Evolutionary conservation across 2,888 invertebrate genomes (phyloP).

Genomic region (Parascotia fuliginaria): DNA sequence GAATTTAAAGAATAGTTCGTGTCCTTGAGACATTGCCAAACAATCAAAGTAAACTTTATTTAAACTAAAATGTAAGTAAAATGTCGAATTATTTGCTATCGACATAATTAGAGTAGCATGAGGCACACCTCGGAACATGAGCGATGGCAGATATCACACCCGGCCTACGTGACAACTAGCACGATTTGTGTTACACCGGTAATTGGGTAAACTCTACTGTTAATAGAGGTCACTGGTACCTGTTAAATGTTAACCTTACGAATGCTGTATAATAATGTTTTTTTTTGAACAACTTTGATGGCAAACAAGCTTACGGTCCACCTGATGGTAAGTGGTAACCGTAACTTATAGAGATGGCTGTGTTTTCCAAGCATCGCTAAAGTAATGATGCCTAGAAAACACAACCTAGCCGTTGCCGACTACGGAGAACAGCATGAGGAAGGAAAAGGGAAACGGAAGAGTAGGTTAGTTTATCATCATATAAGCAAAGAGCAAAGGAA

Average conservation of each 20-base stretch:
- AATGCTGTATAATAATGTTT: neutral
- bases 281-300: too few relatives aligned
- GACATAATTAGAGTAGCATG: conserved; percentile 59
- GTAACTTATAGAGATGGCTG: too few relatives aligned
- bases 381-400: too few relatives aligned
- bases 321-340: too few relatives aligned
- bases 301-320: too few relatives aligned
- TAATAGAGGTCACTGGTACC: neutral
- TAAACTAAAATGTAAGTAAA: conserved; percentile 30
- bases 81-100: conserved; percentile 59
- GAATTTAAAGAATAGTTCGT: too few relatives aligned
- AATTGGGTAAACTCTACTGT: conserved; percentile 40
- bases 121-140: conserved; percentile 49
- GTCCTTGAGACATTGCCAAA: neutral
- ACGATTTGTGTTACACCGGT: conserved; percentile 39
- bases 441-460: too few relatives aligned
- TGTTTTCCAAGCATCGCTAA: too few relatives aligned
- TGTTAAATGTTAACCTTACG: neutral
- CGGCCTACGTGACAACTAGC: conserved; percentile 52
- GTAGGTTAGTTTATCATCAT: too few relatives aligned
- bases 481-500: too few relatives aligned
- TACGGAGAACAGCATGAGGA: too few relatives aligned
- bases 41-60: conserved; percentile 26
- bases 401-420: too few relatives aligned
- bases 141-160: conserved; percentile 44